These are phyloP conservation scores for Myopa tessellatipennis DNA, from an alignment of 2,888 invertebrate genomes.

Conservation along the genomic window DNA sequence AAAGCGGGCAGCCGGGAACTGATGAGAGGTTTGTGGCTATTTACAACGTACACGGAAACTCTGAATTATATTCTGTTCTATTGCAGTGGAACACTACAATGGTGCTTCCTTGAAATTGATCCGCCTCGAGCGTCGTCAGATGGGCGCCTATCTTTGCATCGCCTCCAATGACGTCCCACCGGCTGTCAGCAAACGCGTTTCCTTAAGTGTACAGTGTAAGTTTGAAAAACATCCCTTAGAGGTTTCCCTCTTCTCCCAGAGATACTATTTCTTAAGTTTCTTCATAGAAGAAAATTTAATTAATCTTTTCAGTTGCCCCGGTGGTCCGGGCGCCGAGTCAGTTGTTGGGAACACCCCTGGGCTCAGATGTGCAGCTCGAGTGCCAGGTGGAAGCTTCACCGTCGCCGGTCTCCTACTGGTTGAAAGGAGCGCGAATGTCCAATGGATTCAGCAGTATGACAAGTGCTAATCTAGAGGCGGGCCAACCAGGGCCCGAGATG, in stretches of 20 bases:
- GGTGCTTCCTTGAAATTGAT: constrained; percentile 80
- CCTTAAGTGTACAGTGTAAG: constrained; percentile 91
- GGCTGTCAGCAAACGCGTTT: constrained; percentile 88
- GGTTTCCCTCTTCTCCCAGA: not conserved
- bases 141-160: constrained; percentile 92
- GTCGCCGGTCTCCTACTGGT: constrained; percentile 68
- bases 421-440: constrained; percentile 66
- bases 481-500: constrained; percentile 74
- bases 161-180: constrained; percentile 93
- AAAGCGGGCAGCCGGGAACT: constrained; percentile 69
- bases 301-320: constrained; percentile 78
- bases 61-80: not conserved
- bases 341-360: constrained; percentile 85
- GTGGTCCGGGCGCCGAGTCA: constrained; percentile 91
- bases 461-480: constrained; percentile 60
- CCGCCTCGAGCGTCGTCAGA: constrained; percentile 87
- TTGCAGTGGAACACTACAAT: constrained; percentile 79
- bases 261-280: not conserved
- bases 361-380: constrained; percentile 86
- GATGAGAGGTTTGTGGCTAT: constrained; percentile 61
- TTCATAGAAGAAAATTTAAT: too few species aligned
- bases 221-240: constrained; percentile 52
- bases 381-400: constrained; percentile 92
- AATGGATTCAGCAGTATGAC: constrained; percentile 62
- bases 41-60: not conserved